Conservation (phyloP, 2,888 invertebrate genomes). For the Chesias legatella region DNA sequence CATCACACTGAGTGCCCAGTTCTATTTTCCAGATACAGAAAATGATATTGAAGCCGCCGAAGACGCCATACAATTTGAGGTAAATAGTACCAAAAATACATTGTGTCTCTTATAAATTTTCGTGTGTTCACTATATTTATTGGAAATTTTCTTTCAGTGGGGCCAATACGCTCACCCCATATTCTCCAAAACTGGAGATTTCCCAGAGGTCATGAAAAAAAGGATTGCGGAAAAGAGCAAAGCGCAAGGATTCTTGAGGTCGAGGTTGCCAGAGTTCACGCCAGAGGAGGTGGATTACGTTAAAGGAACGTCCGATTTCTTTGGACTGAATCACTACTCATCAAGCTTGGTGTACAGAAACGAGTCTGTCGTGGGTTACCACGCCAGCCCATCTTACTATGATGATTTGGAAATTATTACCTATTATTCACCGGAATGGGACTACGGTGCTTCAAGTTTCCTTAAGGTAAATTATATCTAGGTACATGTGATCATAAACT, state of each 20-base stretch:
- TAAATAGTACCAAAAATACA: too few species aligned
- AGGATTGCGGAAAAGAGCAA: conserved; percentile 77
- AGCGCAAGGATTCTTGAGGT: conserved; percentile 75
- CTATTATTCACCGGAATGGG: conserved; percentile 28
- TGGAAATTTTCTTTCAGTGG: conserved; percentile 60
- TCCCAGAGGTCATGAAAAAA: conserved; percentile 80
- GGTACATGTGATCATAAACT: background rate
- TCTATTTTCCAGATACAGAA: conserved; percentile 61
- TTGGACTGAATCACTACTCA: conserved; percentile 86
- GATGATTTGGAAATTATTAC: conserved; percentile 35
- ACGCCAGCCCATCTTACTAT: conserved; percentile 34
- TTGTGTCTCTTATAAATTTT: too few species aligned
- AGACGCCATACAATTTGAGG: conserved; percentile 67
- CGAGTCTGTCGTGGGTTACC: conserved; percentile 30
- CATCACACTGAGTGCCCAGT: conserved; percentile 32
- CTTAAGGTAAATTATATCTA: conserved; percentile 9
- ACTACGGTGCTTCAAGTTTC: conserved; percentile 21
- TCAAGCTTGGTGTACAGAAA: conserved; percentile 60
- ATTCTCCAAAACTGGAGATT: conserved; percentile 80
- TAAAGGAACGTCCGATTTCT: conserved; percentile 81
- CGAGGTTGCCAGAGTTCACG: conserved; percentile 81
- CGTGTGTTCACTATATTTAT: too few species aligned
- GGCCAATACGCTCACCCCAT: conserved; percentile 82
- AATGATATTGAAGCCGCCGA: conserved; percentile 68
- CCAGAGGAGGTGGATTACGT: conserved; percentile 80